Conservation (phyloP, 2,797 vertebrate species). For the Lepus townsendii region DNA sequence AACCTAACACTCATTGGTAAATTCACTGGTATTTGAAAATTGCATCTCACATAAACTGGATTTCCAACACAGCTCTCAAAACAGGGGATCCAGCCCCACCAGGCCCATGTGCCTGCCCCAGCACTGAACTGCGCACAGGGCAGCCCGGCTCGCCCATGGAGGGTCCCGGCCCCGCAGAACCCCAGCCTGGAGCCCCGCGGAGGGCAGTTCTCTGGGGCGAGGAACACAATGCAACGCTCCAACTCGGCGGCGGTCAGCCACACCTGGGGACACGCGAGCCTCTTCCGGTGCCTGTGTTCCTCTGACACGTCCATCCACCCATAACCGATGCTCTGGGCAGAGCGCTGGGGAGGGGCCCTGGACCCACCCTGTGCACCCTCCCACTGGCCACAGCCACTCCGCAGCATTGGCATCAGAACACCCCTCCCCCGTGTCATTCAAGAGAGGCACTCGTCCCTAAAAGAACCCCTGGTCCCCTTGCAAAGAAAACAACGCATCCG, state of each 20-base stretch:
- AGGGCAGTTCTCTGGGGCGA: accelerated
- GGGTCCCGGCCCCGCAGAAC: not conserved
- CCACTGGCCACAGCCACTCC: accelerated
- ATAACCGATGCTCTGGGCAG: too few relatives aligned
- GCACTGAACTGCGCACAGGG: accelerated
- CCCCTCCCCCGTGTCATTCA: accelerated
- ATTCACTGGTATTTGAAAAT: not conserved
- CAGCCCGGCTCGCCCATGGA: accelerated
- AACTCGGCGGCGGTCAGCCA: not conserved
- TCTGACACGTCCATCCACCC: not conserved
- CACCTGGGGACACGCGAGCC: accelerated
- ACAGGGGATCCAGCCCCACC: not conserved
- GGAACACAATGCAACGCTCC: not conserved
- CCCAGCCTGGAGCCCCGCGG: accelerated
- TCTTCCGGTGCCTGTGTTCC: not conserved
- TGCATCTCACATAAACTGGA: not conserved
- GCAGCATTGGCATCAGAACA: not conserved
- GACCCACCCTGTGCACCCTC: accelerated
- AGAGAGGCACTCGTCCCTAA: not conserved
- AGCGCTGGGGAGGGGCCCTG: accelerated
- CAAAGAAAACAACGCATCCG: not conserved
- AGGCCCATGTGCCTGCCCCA: accelerated
- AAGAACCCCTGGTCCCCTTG: accelerated
- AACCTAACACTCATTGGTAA: not conserved
- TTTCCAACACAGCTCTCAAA: not conserved